Conservation (phyloP, 2,888 invertebrate species). For the Leucophenga maculata region DNA sequence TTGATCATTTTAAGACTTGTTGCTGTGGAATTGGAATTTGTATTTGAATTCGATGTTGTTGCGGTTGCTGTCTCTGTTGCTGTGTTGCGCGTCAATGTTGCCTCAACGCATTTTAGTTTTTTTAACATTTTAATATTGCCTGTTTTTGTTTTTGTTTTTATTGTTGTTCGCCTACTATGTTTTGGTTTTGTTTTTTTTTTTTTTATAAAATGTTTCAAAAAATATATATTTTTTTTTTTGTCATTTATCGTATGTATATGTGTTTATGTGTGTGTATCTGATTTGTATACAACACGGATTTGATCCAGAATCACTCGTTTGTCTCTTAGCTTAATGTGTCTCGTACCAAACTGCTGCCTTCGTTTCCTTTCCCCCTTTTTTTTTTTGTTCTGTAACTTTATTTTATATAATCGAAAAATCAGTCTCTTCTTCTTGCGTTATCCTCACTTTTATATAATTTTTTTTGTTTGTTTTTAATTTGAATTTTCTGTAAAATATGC, state of each 20-base stretch:
- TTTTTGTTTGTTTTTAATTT: no score
- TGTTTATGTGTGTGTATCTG: constrained; percentile 24
- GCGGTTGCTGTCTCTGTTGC: constrained; percentile 43
- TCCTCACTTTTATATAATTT: constrained; percentile 47
- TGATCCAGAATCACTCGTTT: constrained; percentile 57
- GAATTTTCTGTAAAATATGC: background rate
- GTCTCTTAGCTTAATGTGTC: constrained; percentile 36
- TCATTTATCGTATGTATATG: constrained; percentile 9
- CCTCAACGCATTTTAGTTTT: constrained; percentile 69
- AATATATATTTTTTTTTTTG: constrained; percentile 32
- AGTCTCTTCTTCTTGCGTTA: constrained; percentile 66
- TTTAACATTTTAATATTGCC: constrained; percentile 58
- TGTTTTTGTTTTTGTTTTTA: constrained; percentile 28
- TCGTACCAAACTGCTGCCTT: constrained; percentile 35
- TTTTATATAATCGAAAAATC: constrained; percentile 55
- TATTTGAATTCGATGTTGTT: constrained; percentile 21
- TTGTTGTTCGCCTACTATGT: constrained; percentile 23
- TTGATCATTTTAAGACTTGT: constrained; percentile 62
- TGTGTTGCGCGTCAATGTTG: constrained; percentile 42
- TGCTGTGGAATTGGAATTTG: constrained; percentile 6
- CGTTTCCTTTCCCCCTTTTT: constrained; percentile 27
- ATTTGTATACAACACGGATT: constrained; percentile 49
- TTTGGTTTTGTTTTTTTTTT: constrained; percentile 24
- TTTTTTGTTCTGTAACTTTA: constrained; percentile 26
- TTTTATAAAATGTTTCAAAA: constrained; percentile 41